Conservation (phyloP, 2,113 vertebrate species). For the Scomber scombrus region DNA sequence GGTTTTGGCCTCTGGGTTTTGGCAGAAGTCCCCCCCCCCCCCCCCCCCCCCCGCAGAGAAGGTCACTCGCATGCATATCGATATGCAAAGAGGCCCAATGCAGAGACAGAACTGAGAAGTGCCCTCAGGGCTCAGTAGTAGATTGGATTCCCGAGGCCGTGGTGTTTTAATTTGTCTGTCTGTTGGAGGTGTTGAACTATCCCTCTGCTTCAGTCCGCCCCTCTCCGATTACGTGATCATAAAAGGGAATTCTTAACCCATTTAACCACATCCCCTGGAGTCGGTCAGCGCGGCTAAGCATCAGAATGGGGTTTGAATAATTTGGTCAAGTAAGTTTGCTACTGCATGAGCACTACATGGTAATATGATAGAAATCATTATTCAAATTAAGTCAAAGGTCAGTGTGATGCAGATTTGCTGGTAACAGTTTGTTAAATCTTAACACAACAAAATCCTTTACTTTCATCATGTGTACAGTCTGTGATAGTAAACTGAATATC, state of each 20-base stretch:
- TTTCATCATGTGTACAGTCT: too few relatives aligned
- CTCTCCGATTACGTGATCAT: constrained; percentile 1
- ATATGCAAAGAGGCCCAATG: constrained; percentile 10
- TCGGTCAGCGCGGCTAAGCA: not conserved
- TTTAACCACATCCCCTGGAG: not conserved
- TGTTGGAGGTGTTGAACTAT: constrained; percentile 12
- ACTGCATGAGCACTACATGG: not conserved
- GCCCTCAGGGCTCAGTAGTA: constrained; percentile 5
- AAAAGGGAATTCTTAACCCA: not conserved
- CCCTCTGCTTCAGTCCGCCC: not conserved
- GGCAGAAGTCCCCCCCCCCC: constrained; percentile 18
- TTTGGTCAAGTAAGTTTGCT: not conserved
- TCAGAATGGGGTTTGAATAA: not conserved
- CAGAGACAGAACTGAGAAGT: constrained; percentile 13
- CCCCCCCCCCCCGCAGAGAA: constrained; percentile 22
- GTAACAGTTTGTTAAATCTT: too few relatives aligned
- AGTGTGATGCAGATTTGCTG: not conserved
- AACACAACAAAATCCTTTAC: too few relatives aligned
- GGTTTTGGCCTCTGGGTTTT: constrained; percentile 46
- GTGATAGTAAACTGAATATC: too few relatives aligned
- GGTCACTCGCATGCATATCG: constrained; percentile 25
- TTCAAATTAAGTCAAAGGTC: too few relatives aligned
- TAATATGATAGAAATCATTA: not conserved
- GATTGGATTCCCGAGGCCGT: constrained; percentile 36
- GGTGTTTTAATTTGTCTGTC: constrained; percentile 39